These are phyloP conservation scores for Sacculina carcini DNA, from an alignment of 2,888 invertebrate species.

Conservation along the genomic window DNA sequence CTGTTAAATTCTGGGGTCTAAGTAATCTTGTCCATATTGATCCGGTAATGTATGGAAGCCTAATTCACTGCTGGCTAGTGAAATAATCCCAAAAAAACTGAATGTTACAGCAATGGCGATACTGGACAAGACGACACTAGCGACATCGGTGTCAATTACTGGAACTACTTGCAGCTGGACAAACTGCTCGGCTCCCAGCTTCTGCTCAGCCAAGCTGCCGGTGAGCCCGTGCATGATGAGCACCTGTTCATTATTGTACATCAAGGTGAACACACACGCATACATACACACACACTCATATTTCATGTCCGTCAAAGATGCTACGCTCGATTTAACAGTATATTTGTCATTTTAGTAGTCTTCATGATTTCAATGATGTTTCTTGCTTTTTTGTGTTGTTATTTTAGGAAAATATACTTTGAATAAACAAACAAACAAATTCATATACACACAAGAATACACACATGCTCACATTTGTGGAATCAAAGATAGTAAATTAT, in stretches of 20 bases:
- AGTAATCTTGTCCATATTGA: no score
- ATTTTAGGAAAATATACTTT: background rate
- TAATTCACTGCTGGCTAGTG: no score
- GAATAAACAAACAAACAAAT: background rate
- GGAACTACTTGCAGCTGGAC: constrained; percentile 71
- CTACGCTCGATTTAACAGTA: no score
- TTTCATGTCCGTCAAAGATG: no score
- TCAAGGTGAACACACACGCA: constrained; percentile 41
- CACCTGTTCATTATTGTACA: constrained; percentile 92
- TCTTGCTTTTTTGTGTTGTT: background rate
- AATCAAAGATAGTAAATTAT: background rate
- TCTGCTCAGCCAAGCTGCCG: constrained; percentile 41
- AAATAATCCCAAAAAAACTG: no score
- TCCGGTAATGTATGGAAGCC: no score
- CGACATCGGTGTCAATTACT: constrained; percentile 58
- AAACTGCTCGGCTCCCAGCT: constrained; percentile 55
- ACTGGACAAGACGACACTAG: constrained; percentile 15
- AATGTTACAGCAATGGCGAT: background rate
- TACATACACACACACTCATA: background rate
- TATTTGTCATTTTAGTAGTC: no score
- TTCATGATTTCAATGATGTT: no score
- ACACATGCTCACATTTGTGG: background rate
- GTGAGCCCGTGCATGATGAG: constrained; percentile 69
- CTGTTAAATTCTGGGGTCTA: no score
- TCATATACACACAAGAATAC: background rate